Base-by-base conservation (phyloP, 2,797 vertebrate species). In the Hafferia zeledoni region DNA sequence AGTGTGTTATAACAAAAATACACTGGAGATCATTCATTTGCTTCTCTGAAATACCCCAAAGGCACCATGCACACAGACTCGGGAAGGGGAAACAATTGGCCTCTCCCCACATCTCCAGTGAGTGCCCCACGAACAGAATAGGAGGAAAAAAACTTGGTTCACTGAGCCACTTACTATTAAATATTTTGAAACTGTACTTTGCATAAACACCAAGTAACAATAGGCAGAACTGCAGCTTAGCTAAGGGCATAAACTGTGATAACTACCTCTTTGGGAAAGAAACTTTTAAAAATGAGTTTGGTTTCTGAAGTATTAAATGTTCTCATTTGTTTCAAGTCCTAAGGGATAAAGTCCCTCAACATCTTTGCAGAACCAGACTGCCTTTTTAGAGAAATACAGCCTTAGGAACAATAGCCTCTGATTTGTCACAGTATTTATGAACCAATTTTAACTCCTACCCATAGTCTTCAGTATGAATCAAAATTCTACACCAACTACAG, bases 181-280 rank as follows among this genome's bases (percentile, higher is more conserved):
- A 53, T 60, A 79, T 82, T 90, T 93, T 68, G 65, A 61, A 89
- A 81, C 52, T 87, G 37, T n/a, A 52, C 47, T 93, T 96, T 82
- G 50, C 83, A 87, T 60, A 65, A 87, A 85, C 61, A 86, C 33
- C 12, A 74, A 78, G 24, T 75, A 91, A 87, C 78, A 95, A 93
- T 22, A 87, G 53, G 17, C 72, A 55, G 30, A 86, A 87, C 56
- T 61, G 37, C 49, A 93, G 74, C 55, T 59, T 89, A 61, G 75
- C 89, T 95, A 49, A 82, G 59, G 80, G 89, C 78, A 86, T 59
- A 71, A 89, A 74, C 41, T 74, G 52, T 31, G 44, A 44, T 70
- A 85, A 84, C 44, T 71, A 91, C 39, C 44, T 91, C 89, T 57
- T 77, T 55, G 57, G 39, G 27, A 84, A 61, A 77, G 44, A 83